Percentiles rank a stretch among this genome's conserved stretches.
Conservation (phyloP, 2,888 invertebrate species). For the Nemotelus nigrinus region DNA sequence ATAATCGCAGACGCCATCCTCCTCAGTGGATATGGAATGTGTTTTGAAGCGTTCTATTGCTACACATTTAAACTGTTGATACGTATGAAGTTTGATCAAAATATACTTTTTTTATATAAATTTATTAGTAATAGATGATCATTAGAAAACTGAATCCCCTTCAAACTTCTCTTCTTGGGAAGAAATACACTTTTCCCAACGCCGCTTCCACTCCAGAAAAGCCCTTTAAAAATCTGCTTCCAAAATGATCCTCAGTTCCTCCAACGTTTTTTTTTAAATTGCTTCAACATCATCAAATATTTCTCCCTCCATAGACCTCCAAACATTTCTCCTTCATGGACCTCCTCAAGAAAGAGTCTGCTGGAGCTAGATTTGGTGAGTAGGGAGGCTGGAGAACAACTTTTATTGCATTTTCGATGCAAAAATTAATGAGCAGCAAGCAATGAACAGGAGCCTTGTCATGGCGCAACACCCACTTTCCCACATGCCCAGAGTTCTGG, state of each 20-base stretch:
- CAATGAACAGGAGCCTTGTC: too few relatives aligned
- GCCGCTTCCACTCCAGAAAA: neutral
- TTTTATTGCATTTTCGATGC: too few relatives aligned
- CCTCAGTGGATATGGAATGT: too few relatives aligned
- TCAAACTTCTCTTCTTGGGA: neutral
- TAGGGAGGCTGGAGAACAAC: too few relatives aligned
- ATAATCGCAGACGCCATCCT: too few relatives aligned
- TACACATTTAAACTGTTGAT: too few relatives aligned
- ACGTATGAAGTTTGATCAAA: too few relatives aligned
- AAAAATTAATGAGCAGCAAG: too few relatives aligned
- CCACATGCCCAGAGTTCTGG: too few relatives aligned
- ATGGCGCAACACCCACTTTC: too few relatives aligned
- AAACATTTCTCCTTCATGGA: neutral
- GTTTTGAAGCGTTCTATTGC: too few relatives aligned
- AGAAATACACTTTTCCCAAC: neutral
- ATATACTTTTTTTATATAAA: neutral
- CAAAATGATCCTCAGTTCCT: neutral
- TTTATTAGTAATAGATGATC: neutral
- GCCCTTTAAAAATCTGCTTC: neutral
- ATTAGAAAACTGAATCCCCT: neutral
- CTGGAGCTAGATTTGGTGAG: too few relatives aligned
- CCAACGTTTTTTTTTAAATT: neutral
- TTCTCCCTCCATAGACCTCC: neutral
- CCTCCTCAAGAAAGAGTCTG: neutral
- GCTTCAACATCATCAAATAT: neutral